These are phyloP conservation scores for Scolanthus callimorphus DNA, from an alignment of 92 coral and sea anemone genomes.

Conservation along the genomic window DNA sequence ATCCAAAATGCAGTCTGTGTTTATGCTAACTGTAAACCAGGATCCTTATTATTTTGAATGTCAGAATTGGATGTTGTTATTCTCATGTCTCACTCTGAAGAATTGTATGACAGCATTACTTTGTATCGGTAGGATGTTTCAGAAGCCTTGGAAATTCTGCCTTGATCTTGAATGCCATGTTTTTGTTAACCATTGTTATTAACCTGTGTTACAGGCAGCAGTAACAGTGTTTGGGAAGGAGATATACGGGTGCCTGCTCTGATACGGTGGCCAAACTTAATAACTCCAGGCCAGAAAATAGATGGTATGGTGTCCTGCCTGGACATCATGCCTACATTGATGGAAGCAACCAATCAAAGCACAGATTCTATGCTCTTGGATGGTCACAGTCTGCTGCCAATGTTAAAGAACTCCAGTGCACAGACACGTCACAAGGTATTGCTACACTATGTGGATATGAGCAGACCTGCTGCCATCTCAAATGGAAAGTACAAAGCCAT, in stretches of 20 bases:
- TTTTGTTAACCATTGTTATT: no score
- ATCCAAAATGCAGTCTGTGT: no score
- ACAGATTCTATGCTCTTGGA: constrained; percentile 26
- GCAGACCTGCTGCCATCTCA: constrained; percentile 79
- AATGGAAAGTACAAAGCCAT: constrained; percentile 61
- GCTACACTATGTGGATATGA: constrained; percentile 76
- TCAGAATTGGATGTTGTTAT: no score
- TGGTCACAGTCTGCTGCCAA: constrained; percentile 71
- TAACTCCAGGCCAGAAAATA: constrained; percentile 40
- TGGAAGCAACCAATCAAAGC: constrained; percentile 68
- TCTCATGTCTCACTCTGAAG: no score
- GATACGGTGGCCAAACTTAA: constrained; percentile 56
- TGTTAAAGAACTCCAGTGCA: constrained; percentile 27
- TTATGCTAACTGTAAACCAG: no score
- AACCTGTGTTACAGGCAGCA: constrained; percentile 10
- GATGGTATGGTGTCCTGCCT: constrained; percentile 53
- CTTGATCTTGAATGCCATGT: no score
- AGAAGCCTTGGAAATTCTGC: no score
- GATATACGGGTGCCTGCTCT: constrained; percentile 71
- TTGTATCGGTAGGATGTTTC: no score
- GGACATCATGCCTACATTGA: constrained; percentile 77
- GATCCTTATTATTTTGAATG: no score
- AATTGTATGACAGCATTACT: no score
- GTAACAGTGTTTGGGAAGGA: constrained; percentile 65
- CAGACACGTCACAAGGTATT: constrained; percentile 59